Percentiles rank a stretch among this genome's conserved stretches.
Evolutionary conservation across 2,797 vertebrate genomes (phyloP).

Genomic region (Mareca penelope): DNA sequence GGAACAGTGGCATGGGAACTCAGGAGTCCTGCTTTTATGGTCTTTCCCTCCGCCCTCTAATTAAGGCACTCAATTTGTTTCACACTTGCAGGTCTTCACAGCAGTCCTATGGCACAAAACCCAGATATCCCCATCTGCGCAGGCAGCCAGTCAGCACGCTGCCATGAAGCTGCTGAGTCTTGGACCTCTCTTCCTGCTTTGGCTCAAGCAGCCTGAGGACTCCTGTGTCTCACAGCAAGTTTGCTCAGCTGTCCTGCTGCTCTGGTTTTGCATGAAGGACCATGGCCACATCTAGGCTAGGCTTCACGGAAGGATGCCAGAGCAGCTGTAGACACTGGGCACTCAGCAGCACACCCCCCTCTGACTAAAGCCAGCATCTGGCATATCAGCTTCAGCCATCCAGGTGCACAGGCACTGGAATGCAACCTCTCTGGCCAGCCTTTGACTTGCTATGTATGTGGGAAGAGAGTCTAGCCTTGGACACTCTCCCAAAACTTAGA

Average conservation of each 20-base stretch:
- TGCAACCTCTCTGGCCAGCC: neutral
- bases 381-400: neutral
- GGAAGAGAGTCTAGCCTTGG: neutral
- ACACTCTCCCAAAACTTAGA: neutral
- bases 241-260: neutral
- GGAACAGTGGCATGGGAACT: neutral
- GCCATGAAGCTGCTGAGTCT: neutral
- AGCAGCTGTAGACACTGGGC: rapidly evolving
- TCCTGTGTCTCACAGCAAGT: rapidly evolving
- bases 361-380: rapidly evolving
- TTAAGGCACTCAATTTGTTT: neutral
- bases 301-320: neutral
- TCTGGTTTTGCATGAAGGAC: neutral
- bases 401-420: neutral
- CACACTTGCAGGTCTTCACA: neutral
- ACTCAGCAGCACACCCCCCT: neutral
- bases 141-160: neutral
- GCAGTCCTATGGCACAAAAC: neutral
- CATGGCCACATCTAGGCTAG: rapidly evolving
- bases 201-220: neutral
- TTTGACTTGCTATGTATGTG: rapidly evolving
- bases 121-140: neutral
- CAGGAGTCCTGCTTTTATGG: neutral
- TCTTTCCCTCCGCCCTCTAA: neutral
- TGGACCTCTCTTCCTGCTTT: neutral